Conservation (phyloP, 1,140 invertebrate genomes). For the Planococcus citri region DNA sequence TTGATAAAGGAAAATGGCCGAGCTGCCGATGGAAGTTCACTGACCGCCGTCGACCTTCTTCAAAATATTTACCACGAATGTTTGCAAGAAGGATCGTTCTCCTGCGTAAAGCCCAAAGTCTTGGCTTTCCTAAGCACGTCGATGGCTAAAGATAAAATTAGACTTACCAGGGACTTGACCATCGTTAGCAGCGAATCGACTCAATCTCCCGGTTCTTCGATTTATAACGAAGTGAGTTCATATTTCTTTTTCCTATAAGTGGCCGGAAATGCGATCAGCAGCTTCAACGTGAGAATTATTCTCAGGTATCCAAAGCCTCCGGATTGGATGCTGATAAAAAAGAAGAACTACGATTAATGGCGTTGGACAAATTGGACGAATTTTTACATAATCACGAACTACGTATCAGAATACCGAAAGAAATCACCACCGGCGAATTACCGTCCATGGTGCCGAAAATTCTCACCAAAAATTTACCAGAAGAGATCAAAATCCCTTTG, state of each 20-base stretch:
- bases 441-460: constrained; percentile 48
- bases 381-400: constrained; percentile 51
- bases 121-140: constrained; percentile 54
- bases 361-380: constrained; percentile 48
- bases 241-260: not conserved
- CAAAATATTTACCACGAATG: constrained; percentile 15
- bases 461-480: constrained; percentile 48
- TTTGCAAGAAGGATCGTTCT: constrained; percentile 26
- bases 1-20: constrained; percentile 12
- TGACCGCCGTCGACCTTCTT: not conserved
- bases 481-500: constrained; percentile 52
- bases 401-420: constrained; percentile 45
- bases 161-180: constrained; percentile 55
- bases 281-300: constrained; percentile 16
- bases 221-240: constrained; percentile 24
- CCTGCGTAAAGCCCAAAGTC: constrained; percentile 62
- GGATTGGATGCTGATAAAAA: constrained; percentile 30
- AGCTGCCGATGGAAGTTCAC: not conserved
- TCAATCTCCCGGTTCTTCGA: not conserved
- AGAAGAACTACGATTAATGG: constrained; percentile 34
- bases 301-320: constrained; percentile 32
- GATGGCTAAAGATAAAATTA: constrained; percentile 49
- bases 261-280: not conserved
- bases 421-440: constrained; percentile 30
- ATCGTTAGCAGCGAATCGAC: constrained; percentile 45